Evolutionary conservation across 1,140 invertebrate genomes (phyloP).

Genomic region (Tachypleus tridentatus): DNA sequence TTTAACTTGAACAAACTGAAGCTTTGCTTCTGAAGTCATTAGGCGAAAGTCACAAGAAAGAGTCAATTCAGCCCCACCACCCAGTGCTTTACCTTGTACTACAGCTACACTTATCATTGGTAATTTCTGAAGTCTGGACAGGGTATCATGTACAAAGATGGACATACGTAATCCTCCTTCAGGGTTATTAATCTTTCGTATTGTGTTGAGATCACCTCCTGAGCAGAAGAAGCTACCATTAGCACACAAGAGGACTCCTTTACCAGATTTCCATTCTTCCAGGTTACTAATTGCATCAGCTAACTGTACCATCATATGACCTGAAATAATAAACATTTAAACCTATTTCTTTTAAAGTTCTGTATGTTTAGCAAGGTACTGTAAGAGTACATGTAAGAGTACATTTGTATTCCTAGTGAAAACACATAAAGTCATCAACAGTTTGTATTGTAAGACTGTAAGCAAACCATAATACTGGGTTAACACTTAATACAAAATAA

Average conservation of each 20-base stretch:
- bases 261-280: slow-evolving; percentile 41
- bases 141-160: slow-evolving; percentile 39
- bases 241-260: slow-evolving; percentile 42
- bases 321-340: slow-evolving; percentile 29
- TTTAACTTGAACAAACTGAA: slow-evolving; percentile 45
- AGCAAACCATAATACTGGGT: no score
- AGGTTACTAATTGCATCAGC: slow-evolving; percentile 35
- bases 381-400: no score
- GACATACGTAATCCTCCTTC: slow-evolving; percentile 39
- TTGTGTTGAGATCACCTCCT: slow-evolving; percentile 39
- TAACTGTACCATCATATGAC: slow-evolving; percentile 48
- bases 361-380: no score
- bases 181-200: slow-evolving; percentile 30
- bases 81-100: slow-evolving; percentile 43
- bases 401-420: no score
- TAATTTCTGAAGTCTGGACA: slow-evolving; percentile 37
- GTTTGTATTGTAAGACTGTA: no score
- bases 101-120: slow-evolving; percentile 37
- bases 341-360: no score
- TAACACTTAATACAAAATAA: no score
- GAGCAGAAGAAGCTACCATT: slow-evolving; percentile 43
- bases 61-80: slow-evolving; percentile 47
- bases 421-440: no score
- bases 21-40: slow-evolving; percentile 31
- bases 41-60: slow-evolving; percentile 45